Base-by-base conservation (phyloP, 2,888 invertebrate species). In the Acleris sparsana region DNA sequence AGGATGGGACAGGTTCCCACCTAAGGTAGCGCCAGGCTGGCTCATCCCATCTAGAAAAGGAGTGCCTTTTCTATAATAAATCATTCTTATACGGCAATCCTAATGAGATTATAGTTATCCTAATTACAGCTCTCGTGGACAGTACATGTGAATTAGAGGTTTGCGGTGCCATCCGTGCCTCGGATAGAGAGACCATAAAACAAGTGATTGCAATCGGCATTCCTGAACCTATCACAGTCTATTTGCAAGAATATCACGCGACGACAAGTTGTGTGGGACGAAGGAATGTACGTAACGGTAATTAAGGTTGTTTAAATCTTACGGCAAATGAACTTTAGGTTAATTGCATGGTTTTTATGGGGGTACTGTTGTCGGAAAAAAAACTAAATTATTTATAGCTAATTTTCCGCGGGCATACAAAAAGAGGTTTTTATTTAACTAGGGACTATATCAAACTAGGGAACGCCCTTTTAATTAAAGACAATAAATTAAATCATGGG, bases 241-340 rank as follows among this genome's bases (percentile, higher is more conserved):
- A 80, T 83, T 83, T 75, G 75, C 81, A 81, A 82, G 83, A 81
- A 80, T 83, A 83, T 83, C 81, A 79, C 81, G 76, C 75, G 60
- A 67, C 71, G 17, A 33, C 18, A 52, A 29, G 46, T n/a, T 29
- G 59, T 49, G 61, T 66, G 22, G 51, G 51, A 48, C 46, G 52
- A 25, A 46, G 60, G 65, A 60, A 64, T 65, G 60, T 65, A 48
- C 51, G 56, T 62, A 62, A 62, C 52, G 46, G 46, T 57, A 48
- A 66, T 61, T 66, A 66, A 52, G 44, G 55, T 49, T 53, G 53
- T 53, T 58, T 56, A 18, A 39, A 62, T 48, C 29, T 55, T 33
- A 44, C 46, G 5, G 16, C 46, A 7, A n/a, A 46, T 17, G n/a
- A 7, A 17, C 17, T 46, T 4, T n/a, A 46, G 16, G 46, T 46